Evolutionary conservation across 2,888 invertebrate species (phyloP), one percentile per base, ranked within the genome.

Genomic region (Harmothoe impar): DNA sequence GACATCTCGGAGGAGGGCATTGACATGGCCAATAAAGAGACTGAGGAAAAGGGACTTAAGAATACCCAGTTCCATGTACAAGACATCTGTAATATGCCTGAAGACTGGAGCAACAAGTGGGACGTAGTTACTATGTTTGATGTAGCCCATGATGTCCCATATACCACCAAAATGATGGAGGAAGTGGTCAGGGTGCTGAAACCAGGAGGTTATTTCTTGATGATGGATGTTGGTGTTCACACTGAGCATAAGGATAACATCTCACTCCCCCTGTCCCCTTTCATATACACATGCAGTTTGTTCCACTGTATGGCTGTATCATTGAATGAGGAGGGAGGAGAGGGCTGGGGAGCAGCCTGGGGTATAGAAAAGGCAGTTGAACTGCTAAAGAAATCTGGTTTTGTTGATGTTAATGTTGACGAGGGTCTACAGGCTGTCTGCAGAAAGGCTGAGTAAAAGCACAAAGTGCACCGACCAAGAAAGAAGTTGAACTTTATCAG

Each of bases 141-240:
- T 56, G 90, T 91, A 23, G 54, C 78, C 17, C 91, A 91, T 85
- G 91, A 91, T 43, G 56, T 91, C 20, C 91, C 91, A n/a, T 77
- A 78, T 54, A 25, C 90, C 31, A 52, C 52, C n/a, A 90, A 78
- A 43, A 54, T 52, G 31, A 84, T 91, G 54, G 68, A 20, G 31
- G 91, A 91, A n/a, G n/a, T 91, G 20, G 23, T 51, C 20, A 35
- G 91, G n/a, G 72, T 89, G 12, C 12, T 91, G 43, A 91, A 91
- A 62, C 89, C 90, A 1, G 85, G 89, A 31, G 91, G 91, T 12
- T 52, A 33, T 43, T 88, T 89, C 85, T 33, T 56, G 25, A 91
- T 91, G 85, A 25, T 62, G 3, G 91, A 91, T 29, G n/a, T 88
- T 20, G 43, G 23, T 43, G 15, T 89, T 23, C 90, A 89, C 35